These are phyloP conservation scores for Tromatobia lineatoria DNA, from an alignment of 2,888 invertebrate genomes.

Conservation along the genomic window DNA sequence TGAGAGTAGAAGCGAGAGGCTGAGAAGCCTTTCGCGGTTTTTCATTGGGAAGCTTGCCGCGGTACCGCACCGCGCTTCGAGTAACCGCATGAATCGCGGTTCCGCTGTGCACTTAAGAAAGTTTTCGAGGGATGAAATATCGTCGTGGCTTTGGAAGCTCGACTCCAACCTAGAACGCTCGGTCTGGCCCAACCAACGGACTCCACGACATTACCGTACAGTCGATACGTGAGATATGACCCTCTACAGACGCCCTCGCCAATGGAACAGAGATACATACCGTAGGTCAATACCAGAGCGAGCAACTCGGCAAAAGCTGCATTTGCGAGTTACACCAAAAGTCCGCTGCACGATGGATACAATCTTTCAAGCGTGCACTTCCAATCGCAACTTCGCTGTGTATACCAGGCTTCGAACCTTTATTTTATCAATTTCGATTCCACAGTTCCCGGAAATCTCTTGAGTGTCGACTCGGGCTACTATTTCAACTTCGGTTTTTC, in stretches of 20 bases:
- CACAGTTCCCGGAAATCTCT: not conserved
- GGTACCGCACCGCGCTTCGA: slow-evolving; percentile 45
- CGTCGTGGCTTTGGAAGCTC: slow-evolving; percentile 48
- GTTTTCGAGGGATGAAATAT: slow-evolving; percentile 75
- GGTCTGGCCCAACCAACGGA: slow-evolving; percentile 5
- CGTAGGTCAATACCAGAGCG: slow-evolving; percentile 6
- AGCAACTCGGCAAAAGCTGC: slow-evolving; percentile 8
- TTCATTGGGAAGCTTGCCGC: slow-evolving; percentile 38
- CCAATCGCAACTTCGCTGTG: not conserved
- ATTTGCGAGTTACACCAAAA: not conserved
- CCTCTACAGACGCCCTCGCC: not conserved
- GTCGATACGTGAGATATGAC: slow-evolving; percentile 49
- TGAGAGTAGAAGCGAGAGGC: not conserved
- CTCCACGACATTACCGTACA: slow-evolving; percentile 3
- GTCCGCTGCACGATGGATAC: not conserved
- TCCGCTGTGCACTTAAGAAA: slow-evolving; percentile 71
- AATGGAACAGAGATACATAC: slow-evolving; percentile 16
- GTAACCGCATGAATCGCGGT: slow-evolving; percentile 60
- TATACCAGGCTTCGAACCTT: not conserved
- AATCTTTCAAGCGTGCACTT: slow-evolving; percentile 10
- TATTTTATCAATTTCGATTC: not conserved
- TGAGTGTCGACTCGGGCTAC: not conserved
- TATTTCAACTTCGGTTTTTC: too few species aligned
- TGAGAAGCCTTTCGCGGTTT: slow-evolving; percentile 62
- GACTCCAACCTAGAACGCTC: slow-evolving; percentile 3